phyloP scores from a whole-genome alignment of 2,797 vertebrate species.

The Galaxias olidus region DNA sequence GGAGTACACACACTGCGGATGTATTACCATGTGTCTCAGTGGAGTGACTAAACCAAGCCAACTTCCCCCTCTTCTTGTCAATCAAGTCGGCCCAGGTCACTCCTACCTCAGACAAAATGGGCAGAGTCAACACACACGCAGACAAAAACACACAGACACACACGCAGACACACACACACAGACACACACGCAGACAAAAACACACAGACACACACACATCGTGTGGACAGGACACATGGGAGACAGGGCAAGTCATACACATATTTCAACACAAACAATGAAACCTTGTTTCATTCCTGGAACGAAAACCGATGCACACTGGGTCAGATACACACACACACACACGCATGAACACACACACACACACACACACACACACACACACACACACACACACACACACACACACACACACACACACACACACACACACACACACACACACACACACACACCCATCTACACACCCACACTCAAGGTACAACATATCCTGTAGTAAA shows the following conservation, averaged over 20 bases:
- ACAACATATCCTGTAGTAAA: no score
- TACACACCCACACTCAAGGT: neutral
- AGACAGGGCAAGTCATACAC: constrained; percentile 16
- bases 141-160: constrained; percentile 17
- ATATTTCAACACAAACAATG: constrained; percentile 15
- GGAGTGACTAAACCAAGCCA: constrained; percentile 83
- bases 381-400: constrained; percentile 12
- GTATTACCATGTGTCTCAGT: constrained; percentile 79
- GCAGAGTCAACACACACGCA: constrained; percentile 25
- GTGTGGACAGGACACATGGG: constrained; percentile 18
- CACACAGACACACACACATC: constrained; percentile 19
- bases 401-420: constrained; percentile 9
- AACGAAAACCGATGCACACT: neutral
- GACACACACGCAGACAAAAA: constrained; percentile 15
- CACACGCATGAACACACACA: constrained; percentile 20
- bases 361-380: constrained; percentile 27
- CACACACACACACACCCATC: neutral
- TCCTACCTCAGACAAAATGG: constrained; percentile 35
- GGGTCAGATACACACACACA: constrained; percentile 20
- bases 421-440: constrained; percentile 2
- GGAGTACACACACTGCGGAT: neutral
- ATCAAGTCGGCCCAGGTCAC: constrained; percentile 74
- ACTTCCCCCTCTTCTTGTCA: constrained; percentile 81
- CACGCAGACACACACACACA: neutral
- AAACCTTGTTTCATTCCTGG: neutral